Evolutionary conservation across 1,140 invertebrate species (phyloP), one percentile per base, ranked within the genome.

Genomic region (Heliconius eleuchia): DNA sequence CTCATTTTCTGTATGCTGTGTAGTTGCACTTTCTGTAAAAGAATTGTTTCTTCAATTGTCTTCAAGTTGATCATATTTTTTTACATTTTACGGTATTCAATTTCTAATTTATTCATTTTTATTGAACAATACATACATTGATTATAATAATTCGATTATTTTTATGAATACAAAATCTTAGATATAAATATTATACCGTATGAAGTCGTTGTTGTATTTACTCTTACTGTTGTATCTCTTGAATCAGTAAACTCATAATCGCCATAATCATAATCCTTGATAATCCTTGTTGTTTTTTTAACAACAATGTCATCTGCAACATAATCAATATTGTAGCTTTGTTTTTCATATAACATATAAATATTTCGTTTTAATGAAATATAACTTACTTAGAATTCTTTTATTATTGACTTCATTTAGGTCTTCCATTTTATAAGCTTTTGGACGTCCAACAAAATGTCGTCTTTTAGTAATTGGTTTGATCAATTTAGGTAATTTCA

Each of bases 361-460:
- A 57, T 73, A 71, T 80, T 84, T 80, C 42, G 71, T 30, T 72
- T n/a, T 50, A 73, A 66, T 30, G 13, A 8, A 60, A 66, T 27
- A 37, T 52, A 60, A 87, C 87, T 91, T 91, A 90, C 85, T 81
- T 83, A 87, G 76, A 60, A 19, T 70, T 78, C 81, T 42, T 60
- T 80, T 42, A 37, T 73, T 74, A 39, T 71, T 73, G 52, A 76
- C 18, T 55, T 87, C 80, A 66, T 82, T 87, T 39, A 92, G 78
- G 11, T 94, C 89, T 74, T 91, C 87, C 34, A 92, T 83, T 73
- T 91, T 84, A 75, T 92, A 92, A 23, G 89, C 52, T 84, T 89
- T 91, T 16, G 86, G 88, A 83, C 92, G 83, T 70, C 88, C 90
- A 52, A 93, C 76, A 8, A 88, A 71, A 71, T 82, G 83, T 19